A percentile compares a stretch with the other conserved stretches of the same genome.
Conservation (phyloP, 2,888 invertebrate species). For the Tenthredo mesomela region DNA sequence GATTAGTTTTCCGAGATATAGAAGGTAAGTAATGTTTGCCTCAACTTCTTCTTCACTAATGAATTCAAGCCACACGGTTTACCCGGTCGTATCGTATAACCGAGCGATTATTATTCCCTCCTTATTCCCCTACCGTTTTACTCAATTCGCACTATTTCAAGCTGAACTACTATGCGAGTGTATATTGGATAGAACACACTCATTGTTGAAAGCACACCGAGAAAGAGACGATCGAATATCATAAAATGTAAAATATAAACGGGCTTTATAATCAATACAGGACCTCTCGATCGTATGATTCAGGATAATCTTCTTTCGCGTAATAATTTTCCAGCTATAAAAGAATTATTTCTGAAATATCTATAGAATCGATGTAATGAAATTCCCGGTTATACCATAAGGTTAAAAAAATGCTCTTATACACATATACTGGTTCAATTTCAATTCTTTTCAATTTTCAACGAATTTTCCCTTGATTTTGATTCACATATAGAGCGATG, state of each 20-base stretch:
- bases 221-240: neutral
- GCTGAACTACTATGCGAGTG: neutral
- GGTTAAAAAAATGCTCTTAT: neutral
- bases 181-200: neutral
- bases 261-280: neutral
- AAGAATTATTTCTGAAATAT: no score
- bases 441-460: no score
- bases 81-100: neutral
- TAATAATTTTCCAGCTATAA: neutral
- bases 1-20: neutral
- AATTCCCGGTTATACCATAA: neutral
- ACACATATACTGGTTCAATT: no score
- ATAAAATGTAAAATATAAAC: neutral
- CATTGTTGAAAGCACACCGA: neutral
- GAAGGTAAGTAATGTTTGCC: neutral
- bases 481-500: no score
- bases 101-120: neutral
- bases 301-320: neutral
- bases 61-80: slow-evolving; percentile 1
- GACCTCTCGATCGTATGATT: neutral
- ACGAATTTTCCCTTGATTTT: no score
- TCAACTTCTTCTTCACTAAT: neutral
- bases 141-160: slow-evolving; percentile 13
- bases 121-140: neutral
- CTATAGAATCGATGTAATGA: neutral